These are phyloP conservation scores for Metellina segmentata DNA, from an alignment of 2,888 invertebrate genomes.

Conservation along the genomic window DNA sequence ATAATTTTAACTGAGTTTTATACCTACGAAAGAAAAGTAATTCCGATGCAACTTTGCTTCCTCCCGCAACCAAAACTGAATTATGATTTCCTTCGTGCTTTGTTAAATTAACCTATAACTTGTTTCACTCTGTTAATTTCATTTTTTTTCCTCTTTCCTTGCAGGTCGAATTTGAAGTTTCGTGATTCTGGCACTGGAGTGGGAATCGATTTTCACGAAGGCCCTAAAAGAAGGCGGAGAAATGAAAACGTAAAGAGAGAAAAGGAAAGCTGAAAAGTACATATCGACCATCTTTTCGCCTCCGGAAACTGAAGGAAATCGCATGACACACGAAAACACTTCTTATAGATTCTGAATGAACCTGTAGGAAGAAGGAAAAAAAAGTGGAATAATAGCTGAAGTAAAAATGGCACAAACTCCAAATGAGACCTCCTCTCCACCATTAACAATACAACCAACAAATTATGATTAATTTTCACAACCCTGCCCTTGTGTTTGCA, in stretches of 20 bases:
- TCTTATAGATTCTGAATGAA: slow-evolving; percentile 17
- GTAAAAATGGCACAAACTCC: not conserved
- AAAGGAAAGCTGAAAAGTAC: slow-evolving; percentile 33
- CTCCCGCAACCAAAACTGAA: slow-evolving; percentile 22
- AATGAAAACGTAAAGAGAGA: slow-evolving; percentile 14
- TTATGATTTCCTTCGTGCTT: slow-evolving; percentile 42
- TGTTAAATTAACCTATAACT: slow-evolving; percentile 63
- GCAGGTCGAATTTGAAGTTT: slow-evolving; percentile 51
- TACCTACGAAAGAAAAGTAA: slow-evolving; percentile 6
- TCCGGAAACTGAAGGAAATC: slow-evolving; percentile 50
- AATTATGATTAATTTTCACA: not conserved
- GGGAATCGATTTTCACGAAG: slow-evolving; percentile 30
- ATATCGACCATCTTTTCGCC: slow-evolving; percentile 32
- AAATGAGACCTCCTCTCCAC: not conserved
- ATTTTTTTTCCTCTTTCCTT: slow-evolving; percentile 30
- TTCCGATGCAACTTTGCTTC: slow-evolving; percentile 35
- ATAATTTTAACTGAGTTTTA: slow-evolving; percentile 2
- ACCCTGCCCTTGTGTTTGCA: not conserved
- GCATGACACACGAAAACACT: slow-evolving; percentile 43
- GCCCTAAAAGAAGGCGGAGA: not conserved
- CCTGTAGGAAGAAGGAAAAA: slow-evolving; percentile 3
- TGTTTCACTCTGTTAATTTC: slow-evolving; percentile 51
- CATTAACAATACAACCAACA: not conserved
- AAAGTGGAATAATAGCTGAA: not conserved
- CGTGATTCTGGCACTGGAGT: slow-evolving; percentile 41